Base-by-base conservation (phyloP, 1,140 invertebrate species). In the Drosophila tropicalis region DNA sequence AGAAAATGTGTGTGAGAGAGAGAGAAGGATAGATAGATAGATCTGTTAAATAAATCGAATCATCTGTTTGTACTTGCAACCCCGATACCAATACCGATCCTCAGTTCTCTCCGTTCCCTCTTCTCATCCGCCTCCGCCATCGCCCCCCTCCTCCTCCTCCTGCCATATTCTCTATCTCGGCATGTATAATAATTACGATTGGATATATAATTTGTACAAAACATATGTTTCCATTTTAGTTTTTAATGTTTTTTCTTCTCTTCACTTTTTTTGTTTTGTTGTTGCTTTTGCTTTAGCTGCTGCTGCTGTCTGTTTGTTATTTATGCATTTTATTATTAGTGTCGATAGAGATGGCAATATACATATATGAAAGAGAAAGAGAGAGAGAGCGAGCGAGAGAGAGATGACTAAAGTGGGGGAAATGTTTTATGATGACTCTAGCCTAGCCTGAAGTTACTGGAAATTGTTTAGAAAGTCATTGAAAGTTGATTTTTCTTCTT, bases 181-280 rank as follows among this genome's bases (percentile, higher is more conserved):
- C 70, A 69, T 86, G 80, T 82, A 87, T 82, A 87, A 87, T 87
- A 84, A 84, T 89, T 77, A 77, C 80, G 80, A 89, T 89, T 87
- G 83, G 76, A 84, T 87, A 80, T 89, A 79, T 89, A 87, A 89
- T 87, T 89, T 89, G 79, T 86, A 86, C 72, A 77, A 80, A 87
- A 87, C 84, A 87, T 87, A 90, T 87, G 84, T 87, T 87, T 73
- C 73, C 72, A 89, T 89, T 89, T 89, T 80, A 80, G 70, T 80
- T 83, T 82, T 87, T 79, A 79, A 79, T 79, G 72, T 56, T 72
- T 71, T 71, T 73, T 80, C 44, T 51, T 39, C 36, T 39, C 36
- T 39, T 39, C 36, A 51, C 19, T 62, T 69, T 62, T 69, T 44
- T 61, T 66, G 64, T 67, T 40, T 54, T 41, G 17, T 67, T 32